Evolutionary conservation across 2,888 invertebrate species (phyloP).

Genomic region (Sinotaia quadrata): DNA sequence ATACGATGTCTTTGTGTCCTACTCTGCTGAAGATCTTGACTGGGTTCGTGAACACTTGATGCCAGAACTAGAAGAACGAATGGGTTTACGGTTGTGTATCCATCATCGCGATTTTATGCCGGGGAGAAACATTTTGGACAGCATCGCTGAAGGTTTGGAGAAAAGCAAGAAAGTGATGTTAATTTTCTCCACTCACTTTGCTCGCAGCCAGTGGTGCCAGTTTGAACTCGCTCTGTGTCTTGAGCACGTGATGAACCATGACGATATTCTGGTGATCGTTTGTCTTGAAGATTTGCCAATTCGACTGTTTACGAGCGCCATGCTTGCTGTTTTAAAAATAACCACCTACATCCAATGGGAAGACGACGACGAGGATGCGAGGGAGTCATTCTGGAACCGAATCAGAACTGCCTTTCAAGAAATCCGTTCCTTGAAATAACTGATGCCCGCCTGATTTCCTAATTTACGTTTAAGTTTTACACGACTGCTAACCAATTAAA

Average conservation of each 20-base stretch:
- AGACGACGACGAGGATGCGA: background rate
- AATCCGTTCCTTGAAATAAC: too few species aligned
- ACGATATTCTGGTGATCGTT: background rate
- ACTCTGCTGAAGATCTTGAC: background rate
- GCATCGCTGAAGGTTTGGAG: background rate
- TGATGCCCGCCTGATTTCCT: too few species aligned
- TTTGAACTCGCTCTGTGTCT: background rate
- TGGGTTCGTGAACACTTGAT: background rate
- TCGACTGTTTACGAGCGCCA: conserved; percentile 77
- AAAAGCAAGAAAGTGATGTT: background rate
- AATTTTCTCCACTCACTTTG: conserved; percentile 1
- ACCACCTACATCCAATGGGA: conserved; percentile 75
- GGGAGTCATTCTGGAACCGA: background rate
- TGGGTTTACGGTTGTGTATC: background rate
- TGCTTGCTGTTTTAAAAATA: conserved; percentile 80
- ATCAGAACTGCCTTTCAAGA: background rate
- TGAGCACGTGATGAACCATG: background rate
- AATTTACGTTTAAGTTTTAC: too few species aligned
- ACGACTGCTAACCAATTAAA: too few species aligned
- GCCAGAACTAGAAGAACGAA: background rate
- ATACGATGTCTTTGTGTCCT: background rate
- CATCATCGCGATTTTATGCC: background rate
- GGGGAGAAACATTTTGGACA: background rate
- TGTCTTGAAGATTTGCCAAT: conserved; percentile 45
- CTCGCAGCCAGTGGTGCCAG: conserved; percentile 6